Percentiles rank a stretch among this genome's conserved stretches.
Evolutionary conservation across 2,888 invertebrate genomes (phyloP).

Genomic region (Ephialtes manifestator): DNA sequence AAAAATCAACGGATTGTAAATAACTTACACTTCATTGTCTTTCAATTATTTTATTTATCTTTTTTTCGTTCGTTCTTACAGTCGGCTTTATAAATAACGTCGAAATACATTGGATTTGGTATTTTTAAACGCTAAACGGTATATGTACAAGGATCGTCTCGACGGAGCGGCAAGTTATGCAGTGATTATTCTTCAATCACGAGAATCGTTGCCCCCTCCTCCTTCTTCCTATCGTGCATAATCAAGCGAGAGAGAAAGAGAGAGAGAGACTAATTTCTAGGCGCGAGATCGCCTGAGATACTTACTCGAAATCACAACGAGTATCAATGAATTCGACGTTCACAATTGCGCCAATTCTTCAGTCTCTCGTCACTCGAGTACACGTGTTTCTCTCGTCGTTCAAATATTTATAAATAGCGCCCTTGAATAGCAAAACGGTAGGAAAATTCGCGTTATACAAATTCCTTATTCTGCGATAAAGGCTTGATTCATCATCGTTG

Average conservation of each 20-base stretch:
- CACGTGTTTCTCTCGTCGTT: background rate
- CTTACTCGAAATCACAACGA: background rate
- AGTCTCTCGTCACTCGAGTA: constrained; percentile 8
- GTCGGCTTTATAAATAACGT: constrained; percentile 75
- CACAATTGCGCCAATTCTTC: constrained; percentile 5
- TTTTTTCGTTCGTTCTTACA: constrained; percentile 67
- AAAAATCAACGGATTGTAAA: background rate
- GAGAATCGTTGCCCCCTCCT: constrained; percentile 32
- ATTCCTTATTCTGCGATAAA: constrained; percentile 28
- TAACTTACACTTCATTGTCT: background rate
- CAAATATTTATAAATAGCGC: constrained; percentile 27
- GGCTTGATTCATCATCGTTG: constrained; percentile 44
- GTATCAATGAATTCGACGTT: background rate
- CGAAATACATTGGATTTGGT: constrained; percentile 76
- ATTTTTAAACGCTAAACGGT: constrained; percentile 72
- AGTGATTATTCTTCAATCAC: constrained; percentile 35
- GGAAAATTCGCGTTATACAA: constrained; percentile 22
- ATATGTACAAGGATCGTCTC: constrained; percentile 71
- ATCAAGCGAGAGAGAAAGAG: constrained; percentile 5
- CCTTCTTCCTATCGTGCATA: constrained; percentile 26
- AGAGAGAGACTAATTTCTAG: constrained; percentile 12
- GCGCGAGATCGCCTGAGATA: background rate
- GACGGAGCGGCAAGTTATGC: constrained; percentile 44
- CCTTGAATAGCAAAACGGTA: constrained; percentile 5
- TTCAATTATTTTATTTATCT: constrained; percentile 33